A percentile compares a stretch with the other conserved stretches of the same genome.
Evolutionary conservation across 2,888 invertebrate species (phyloP).

Genomic region (Tinea pellionella): DNA sequence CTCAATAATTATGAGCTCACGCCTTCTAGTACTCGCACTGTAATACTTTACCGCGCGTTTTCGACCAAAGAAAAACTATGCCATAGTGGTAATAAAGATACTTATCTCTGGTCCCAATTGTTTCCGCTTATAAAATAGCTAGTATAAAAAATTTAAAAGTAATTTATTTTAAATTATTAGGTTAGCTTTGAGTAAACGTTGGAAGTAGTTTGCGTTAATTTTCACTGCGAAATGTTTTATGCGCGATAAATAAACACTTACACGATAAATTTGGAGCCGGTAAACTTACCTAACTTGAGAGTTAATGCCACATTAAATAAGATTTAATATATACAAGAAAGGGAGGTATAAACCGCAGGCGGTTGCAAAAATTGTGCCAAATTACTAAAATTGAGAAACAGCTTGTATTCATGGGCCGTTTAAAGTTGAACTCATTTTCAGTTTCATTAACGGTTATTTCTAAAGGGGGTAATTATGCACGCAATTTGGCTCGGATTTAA

Average conservation of each 20-base stretch:
- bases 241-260: slow-evolving; percentile 4
- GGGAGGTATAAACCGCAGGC: slow-evolving; percentile 10
- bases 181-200: not conserved
- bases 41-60: too few species aligned
- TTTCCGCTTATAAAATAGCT: too few species aligned
- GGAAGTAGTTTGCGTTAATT: slow-evolving; percentile 4
- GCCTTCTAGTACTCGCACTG: too few species aligned
- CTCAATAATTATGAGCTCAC: too few species aligned
- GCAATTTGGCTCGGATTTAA: slow-evolving; percentile 49
- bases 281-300: slow-evolving; percentile 4
- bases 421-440: slow-evolving; percentile 60
- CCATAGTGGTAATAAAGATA: too few species aligned
- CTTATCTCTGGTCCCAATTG: too few species aligned
- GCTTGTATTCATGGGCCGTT: slow-evolving; percentile 60
- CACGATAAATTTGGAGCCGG: not conserved
- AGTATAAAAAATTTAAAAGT: too few species aligned
- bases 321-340: slow-evolving; percentile 9
- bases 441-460: slow-evolving; percentile 63
- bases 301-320: slow-evolving; percentile 6
- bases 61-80: too few species aligned
- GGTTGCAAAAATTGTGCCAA: slow-evolving; percentile 48
- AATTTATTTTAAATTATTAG: too few species aligned
- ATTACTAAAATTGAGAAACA: slow-evolving; percentile 58
- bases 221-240: not conserved
- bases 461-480: slow-evolving; percentile 53